A percentile compares a stretch with the other conserved stretches of the same genome.
These are phyloP conservation scores for Latrodectus elegans DNA, from an alignment of 2,888 invertebrate species.

Conservation along the genomic window DNA sequence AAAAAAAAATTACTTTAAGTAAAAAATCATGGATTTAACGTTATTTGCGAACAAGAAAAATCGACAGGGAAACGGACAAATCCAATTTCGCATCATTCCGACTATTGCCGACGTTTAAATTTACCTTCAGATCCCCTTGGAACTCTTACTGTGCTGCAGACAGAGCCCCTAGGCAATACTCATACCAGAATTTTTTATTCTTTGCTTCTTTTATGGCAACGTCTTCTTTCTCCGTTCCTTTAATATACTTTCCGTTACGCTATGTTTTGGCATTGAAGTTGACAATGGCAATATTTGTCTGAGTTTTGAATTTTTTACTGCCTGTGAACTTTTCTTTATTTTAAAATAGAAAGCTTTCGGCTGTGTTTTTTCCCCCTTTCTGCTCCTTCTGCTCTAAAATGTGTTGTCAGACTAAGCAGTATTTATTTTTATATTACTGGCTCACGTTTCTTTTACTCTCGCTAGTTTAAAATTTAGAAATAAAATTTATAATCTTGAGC, in stretches of 20 bases:
- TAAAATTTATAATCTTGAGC: too few relatives aligned
- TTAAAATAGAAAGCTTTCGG: background rate
- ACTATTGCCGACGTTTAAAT: background rate
- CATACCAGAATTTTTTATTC: background rate
- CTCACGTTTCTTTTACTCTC: too few relatives aligned
- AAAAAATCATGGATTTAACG: background rate
- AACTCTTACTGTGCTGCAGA: background rate
- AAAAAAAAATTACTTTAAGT: background rate
- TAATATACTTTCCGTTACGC: background rate
- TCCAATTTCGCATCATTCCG: background rate
- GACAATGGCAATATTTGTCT: constrained; percentile 1
- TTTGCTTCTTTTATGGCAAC: background rate
- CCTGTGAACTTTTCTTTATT: background rate
- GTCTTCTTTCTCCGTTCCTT: background rate
- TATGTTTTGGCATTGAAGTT: constrained; percentile 2
- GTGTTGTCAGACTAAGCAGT: background rate
- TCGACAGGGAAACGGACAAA: background rate
- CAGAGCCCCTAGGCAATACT: background rate
- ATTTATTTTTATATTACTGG: too few relatives aligned
- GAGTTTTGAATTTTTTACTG: constrained; percentile 1
- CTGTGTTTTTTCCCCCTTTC: background rate
- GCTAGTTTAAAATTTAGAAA: too few relatives aligned
- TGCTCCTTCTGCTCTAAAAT: background rate
- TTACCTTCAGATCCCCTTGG: background rate
- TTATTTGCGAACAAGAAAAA: background rate